A percentile compares a stretch with the other conserved stretches of the same genome.
Evolutionary conservation across 1,140 invertebrate genomes (phyloP).

Genomic region (Drosophila auraria): DNA sequence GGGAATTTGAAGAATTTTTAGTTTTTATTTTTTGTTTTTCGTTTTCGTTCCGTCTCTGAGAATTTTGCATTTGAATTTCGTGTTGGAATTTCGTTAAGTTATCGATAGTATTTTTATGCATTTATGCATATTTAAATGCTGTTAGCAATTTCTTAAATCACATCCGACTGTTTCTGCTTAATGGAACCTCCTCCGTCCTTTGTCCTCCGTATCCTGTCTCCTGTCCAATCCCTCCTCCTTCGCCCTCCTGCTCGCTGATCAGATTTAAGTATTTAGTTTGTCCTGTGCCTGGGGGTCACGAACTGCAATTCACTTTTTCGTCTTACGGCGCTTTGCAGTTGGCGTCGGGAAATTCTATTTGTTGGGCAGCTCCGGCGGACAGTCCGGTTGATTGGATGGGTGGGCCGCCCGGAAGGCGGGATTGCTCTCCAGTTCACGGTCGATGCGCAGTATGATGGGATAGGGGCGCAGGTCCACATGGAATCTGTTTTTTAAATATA

Average conservation of each 20-base stretch:
- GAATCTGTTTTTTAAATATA: slow-evolving; percentile 88
- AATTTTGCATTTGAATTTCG: slow-evolving; percentile 52
- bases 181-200: slow-evolving; percentile 35
- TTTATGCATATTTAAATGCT: slow-evolving; percentile 82
- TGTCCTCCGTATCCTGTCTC: neutral
- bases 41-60: slow-evolving; percentile 48
- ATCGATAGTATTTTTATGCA: slow-evolving; percentile 78
- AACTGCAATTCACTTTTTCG: slow-evolving; percentile 84
- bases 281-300: slow-evolving; percentile 49
- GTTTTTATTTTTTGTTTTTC: slow-evolving; percentile 25
- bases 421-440: slow-evolving; percentile 93
- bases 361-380: slow-evolving; percentile 93
- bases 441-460: slow-evolving; percentile 94
- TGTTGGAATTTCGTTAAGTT: slow-evolving; percentile 50
- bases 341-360: slow-evolving; percentile 86
- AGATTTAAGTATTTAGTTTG: slow-evolving; percentile 45
- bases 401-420: slow-evolving; percentile 95
- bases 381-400: slow-evolving; percentile 96
- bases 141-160: slow-evolving; percentile 80
- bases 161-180: slow-evolving; percentile 78
- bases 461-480: slow-evolving; percentile 95
- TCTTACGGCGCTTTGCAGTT: slow-evolving; percentile 84
- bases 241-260: slow-evolving; percentile 21
- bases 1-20: slow-evolving; percentile 56
- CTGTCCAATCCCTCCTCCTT: slow-evolving; percentile 1